Base-by-base conservation (phyloP, 2,113 vertebrate genomes). In the Orycteropus afer region DNA sequence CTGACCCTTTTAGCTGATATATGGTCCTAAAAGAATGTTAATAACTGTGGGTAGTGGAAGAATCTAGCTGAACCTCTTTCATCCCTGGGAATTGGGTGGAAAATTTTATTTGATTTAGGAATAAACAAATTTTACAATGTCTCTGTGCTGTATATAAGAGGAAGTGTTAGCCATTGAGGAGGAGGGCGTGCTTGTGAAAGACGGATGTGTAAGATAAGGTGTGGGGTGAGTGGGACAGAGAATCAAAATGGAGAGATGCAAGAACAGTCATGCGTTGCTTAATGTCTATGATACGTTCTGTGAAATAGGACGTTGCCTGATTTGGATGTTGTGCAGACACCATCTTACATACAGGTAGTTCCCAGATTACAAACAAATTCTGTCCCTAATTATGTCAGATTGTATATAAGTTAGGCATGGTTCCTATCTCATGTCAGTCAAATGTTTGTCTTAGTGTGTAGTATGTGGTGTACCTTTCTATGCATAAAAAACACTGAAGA, bases 141-240 rank as follows among this genome's bases (percentile, higher is more conserved):
- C 27, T 2, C 37, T 17, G 7, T 45, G 53, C 45, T 42, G 3
- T 27, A 0, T 6, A 0, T 29, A 32, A 63, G 80, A 42, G 59
- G 32, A 51, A 1, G 13, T 1, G n/a, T 9, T 22, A 34, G 32
- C 57, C 15, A 3, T 5, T 1, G n/a, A 51, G 22, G 53, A 57
- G 37, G 49, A 47, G n/a, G 71, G 2, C 59, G 59, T 27, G 22
- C 20, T 23, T 18, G 13, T 47, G 25, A 67, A 37, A 40, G 22
- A 5, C 45, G 67, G 63, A 22, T n/a, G 34, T 8, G 0, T 7
- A 3, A 85, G 47, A 17, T 9, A 2, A 5, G 32, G 34, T 10
- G 25, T 23, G 37, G 13, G 9, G 18, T 12, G 34, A 74, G 51
- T 2, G 0, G 45, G 49, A 3, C 0, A 3, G 45, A 40, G 51